Conservation (phyloP, 2,888 invertebrate genomes). For the Ceramica pisi region DNA sequence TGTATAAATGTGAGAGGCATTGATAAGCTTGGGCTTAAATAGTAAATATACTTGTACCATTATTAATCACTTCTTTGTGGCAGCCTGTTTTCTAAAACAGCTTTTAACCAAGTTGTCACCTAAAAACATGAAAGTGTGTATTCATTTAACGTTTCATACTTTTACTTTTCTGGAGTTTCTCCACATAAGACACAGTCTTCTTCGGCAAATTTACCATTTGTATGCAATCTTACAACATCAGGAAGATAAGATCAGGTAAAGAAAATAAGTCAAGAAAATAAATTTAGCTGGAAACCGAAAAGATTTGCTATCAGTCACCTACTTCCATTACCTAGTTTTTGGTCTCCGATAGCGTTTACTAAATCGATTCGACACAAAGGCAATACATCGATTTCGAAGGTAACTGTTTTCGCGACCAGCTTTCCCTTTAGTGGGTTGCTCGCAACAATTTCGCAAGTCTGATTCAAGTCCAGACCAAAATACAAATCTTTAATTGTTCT, state of each 20-base stretch:
- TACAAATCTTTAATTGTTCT: neutral
- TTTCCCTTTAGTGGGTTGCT: slow-evolving; percentile 59
- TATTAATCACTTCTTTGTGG: neutral
- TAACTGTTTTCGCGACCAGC: slow-evolving; percentile 46
- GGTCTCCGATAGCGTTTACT: slow-evolving; percentile 22
- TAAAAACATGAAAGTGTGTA: neutral
- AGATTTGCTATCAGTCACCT: slow-evolving; percentile 32
- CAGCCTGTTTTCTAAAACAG: neutral
- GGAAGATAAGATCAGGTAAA: neutral
- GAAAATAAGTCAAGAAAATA: slow-evolving; percentile 8
- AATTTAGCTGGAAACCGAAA: slow-evolving; percentile 7
- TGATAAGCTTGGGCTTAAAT: neutral
- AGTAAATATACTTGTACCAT: neutral
- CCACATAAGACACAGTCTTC: neutral
- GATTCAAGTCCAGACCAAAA: slow-evolving; percentile 7
- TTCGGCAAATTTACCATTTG: neutral
- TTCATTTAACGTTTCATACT: neutral
- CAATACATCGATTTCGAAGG: slow-evolving; percentile 42
- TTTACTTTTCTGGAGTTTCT: neutral
- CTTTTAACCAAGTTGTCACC: neutral
- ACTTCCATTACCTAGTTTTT: slow-evolving; percentile 45
- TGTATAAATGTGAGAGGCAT: slow-evolving; percentile 2
- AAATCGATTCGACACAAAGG: slow-evolving; percentile 33
- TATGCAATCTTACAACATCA: neutral
- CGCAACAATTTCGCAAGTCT: slow-evolving; percentile 45